Evolutionary conservation across 2,888 invertebrate species (phyloP), one percentile per base, ranked within the genome.

Genomic region (Hanleya hanleyi): DNA sequence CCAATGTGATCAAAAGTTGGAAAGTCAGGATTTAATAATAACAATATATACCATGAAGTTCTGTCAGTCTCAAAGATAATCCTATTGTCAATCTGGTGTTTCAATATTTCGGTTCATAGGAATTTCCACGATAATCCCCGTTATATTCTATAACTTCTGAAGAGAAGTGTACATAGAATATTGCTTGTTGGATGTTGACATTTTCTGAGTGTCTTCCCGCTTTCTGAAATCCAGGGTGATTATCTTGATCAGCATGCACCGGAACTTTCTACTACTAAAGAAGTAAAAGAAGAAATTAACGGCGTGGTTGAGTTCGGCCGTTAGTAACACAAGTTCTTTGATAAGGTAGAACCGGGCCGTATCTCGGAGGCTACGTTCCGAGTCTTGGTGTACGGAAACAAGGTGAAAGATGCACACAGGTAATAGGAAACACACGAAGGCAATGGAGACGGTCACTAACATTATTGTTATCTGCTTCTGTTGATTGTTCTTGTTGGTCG

Each of bases 401-500:
- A 84, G 85, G 38, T 64, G 36, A 74, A 84, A 85, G 3, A 83
- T 65, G 71, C 83, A 83, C 76, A 84, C 81, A 9, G 86, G 86
- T 57, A 85, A 65, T 15, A 81, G 80, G 1, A 86, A 79, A 15
- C 84, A n/a, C 18, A 84, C 76, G 61, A 84, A 86, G 18, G 80
- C 81, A 5, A 85, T 65, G 7, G 84, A 84, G 47, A 84, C 79
- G 15, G 83, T 79, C 3, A 85, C 67, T 35, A 86, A 70, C 86
- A 86, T 86, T 50, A 83, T 72, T 1, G 86, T 85, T 29, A 85
- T 80, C 70, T 86, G 86, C 12, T 78, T 75, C 57, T 85, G 84
- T 37, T 84, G 83, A n/a, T 77, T 68, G 32, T 76, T 69, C 41
- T 79, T 80, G n/a, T 35, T 37, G 18, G 37, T 18, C 32, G 77